phyloP scores from a whole-genome alignment of 2,888 invertebrate genomes.

The Euclidia mi region DNA sequence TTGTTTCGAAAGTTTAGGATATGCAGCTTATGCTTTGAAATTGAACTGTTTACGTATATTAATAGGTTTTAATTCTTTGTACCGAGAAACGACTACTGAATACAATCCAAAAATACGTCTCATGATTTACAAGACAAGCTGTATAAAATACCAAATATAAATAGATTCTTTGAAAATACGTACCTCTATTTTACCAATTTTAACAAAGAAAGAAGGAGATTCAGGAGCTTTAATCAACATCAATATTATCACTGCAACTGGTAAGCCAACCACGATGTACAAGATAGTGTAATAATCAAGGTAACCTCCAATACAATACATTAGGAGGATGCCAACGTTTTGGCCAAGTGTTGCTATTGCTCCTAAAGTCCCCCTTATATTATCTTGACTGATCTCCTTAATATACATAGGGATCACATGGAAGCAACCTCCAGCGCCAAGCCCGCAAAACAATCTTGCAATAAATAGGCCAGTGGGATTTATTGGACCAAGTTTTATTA shows the following conservation, averaged over 20 bases:
- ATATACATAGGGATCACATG: conserved; percentile 70
- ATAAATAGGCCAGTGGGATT: conserved; percentile 57
- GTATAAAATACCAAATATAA: too few species aligned
- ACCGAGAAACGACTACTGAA: too few species aligned
- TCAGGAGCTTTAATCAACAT: conserved; percentile 72
- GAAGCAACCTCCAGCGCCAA: conserved; percentile 68
- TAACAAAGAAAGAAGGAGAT: conserved; percentile 75
- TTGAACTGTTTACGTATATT: too few species aligned
- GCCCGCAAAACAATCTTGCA: conserved; percentile 62
- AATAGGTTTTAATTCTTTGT: too few species aligned
- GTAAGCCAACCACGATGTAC: conserved; percentile 60
- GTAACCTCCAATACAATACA: conserved; percentile 70
- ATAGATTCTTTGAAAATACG: conserved; percentile 45
- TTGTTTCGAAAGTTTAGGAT: too few species aligned
- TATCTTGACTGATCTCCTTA: conserved; percentile 72
- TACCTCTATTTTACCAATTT: conserved; percentile 68
- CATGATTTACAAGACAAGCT: too few species aligned
- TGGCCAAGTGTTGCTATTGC: conserved; percentile 61
- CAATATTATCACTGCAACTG: conserved; percentile 57
- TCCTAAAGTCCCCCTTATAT: conserved; percentile 68
- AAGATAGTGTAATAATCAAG: conserved; percentile 67
- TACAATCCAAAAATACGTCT: too few species aligned
- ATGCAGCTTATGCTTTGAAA: too few species aligned
- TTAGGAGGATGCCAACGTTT: conserved; percentile 66
- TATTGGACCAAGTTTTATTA: conserved; percentile 57